Conservation (phyloP, 2,888 invertebrate species). For the Micropterix aruncella region DNA sequence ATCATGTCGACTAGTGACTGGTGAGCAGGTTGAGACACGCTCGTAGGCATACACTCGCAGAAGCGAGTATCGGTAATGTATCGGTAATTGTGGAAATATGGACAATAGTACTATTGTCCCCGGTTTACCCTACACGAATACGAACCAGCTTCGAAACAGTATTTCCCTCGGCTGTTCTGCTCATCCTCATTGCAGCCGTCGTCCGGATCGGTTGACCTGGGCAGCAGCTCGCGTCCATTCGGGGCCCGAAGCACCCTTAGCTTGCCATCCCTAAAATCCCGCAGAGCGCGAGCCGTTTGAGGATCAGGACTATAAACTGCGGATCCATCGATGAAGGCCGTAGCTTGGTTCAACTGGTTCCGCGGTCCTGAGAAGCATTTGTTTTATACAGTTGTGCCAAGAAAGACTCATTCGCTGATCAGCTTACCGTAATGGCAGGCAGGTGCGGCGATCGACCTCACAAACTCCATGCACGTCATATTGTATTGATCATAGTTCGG, state of each 20-base stretch:
- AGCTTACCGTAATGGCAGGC: slow-evolving; percentile 54
- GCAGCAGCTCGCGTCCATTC: slow-evolving; percentile 54
- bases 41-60: too few relatives aligned
- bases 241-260: slow-evolving; percentile 49
- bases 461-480: slow-evolving; percentile 72
- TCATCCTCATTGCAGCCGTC: slow-evolving; percentile 66
- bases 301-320: slow-evolving; percentile 60
- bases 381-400: neutral
- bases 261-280: slow-evolving; percentile 39
- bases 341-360: slow-evolving; percentile 75
- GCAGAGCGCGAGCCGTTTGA: slow-evolving; percentile 30
- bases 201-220: slow-evolving; percentile 49
- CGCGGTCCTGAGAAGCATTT: slow-evolving; percentile 41
- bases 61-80: too few relatives aligned
- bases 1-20: too few relatives aligned
- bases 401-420: slow-evolving; percentile 18
- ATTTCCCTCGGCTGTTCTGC: slow-evolving; percentile 54
- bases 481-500: slow-evolving; percentile 53
- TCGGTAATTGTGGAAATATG: too few relatives aligned
- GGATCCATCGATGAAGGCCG: slow-evolving; percentile 75
- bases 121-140: neutral
- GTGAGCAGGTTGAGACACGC: too few relatives aligned
- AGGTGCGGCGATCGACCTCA: slow-evolving; percentile 66
- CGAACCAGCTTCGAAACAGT: slow-evolving; percentile 63
- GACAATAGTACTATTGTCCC: too few relatives aligned